Percentiles rank a stretch among this genome's conserved stretches.
These are phyloP conservation scores for Rachycentron canadum DNA, from an alignment of 2,797 vertebrate species.

Conservation along the genomic window DNA sequence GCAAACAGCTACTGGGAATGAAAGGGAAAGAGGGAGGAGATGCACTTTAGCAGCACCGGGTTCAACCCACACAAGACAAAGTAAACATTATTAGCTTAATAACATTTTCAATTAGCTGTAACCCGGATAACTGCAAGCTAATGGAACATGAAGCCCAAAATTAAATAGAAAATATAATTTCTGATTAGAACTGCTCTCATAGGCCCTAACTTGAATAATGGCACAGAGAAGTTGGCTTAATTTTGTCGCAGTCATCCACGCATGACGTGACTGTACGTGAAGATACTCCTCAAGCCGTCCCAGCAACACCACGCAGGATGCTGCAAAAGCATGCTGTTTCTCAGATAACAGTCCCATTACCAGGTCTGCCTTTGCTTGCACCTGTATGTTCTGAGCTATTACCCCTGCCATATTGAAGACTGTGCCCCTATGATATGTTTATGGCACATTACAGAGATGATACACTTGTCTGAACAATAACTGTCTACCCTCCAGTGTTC, in stretches of 20 bases:
- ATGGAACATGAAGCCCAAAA: slow-evolving; percentile 74
- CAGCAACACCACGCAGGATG: slow-evolving; percentile 13
- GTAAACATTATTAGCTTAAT: slow-evolving; percentile 84
- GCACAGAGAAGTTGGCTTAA: slow-evolving; percentile 54
- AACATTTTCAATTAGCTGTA: slow-evolving; percentile 82
- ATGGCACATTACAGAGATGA: slow-evolving; percentile 67
- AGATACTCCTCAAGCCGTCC: slow-evolving; percentile 10
- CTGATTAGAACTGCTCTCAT: slow-evolving; percentile 72
- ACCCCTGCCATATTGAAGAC: slow-evolving; percentile 66
- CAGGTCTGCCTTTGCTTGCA: slow-evolving; percentile 46
- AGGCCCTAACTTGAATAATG: slow-evolving; percentile 64
- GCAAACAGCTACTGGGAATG: slow-evolving; percentile 88
- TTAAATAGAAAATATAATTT: slow-evolving; percentile 80
- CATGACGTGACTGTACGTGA: slow-evolving; percentile 8
- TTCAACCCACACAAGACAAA: slow-evolving; percentile 74
- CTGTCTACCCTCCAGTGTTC: slow-evolving; percentile 59
- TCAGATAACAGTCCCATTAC: slow-evolving; percentile 60
- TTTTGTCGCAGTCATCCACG: slow-evolving; percentile 51
- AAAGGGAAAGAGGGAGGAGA: slow-evolving; percentile 59
- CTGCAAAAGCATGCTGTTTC: slow-evolving; percentile 38
- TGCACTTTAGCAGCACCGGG: slow-evolving; percentile 50
- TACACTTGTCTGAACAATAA: slow-evolving; percentile 71
- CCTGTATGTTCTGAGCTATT: slow-evolving; percentile 73
- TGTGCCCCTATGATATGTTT: slow-evolving; percentile 64
- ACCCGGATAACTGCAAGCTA: slow-evolving; percentile 75